phyloP scores from a whole-genome alignment of 2,113 vertebrate species.

The Tylochromis polylepis region DNA sequence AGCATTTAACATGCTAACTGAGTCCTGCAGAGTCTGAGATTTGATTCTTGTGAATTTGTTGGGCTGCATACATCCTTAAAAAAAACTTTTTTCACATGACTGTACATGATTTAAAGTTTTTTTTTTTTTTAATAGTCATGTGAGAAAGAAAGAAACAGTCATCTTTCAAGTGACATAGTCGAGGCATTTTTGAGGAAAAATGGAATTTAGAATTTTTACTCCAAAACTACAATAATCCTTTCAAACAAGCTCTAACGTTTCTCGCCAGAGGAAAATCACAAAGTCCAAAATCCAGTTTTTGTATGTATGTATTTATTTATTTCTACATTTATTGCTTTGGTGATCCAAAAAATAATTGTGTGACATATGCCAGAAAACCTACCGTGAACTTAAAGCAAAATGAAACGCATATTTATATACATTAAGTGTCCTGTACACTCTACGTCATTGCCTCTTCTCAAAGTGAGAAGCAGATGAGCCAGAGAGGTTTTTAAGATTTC shows the following conservation, averaged over 20 bases:
- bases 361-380: too few species aligned
- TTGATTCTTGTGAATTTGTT: not conserved
- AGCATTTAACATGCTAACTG: not conserved
- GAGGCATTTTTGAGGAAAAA: not conserved
- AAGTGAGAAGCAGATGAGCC: not conserved
- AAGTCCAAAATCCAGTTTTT: too few species aligned
- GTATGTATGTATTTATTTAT: too few species aligned
- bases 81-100: not conserved
- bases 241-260: not conserved
- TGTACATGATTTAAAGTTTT: not conserved
- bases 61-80: accelerated
- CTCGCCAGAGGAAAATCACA: not conserved
- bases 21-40: not conserved
- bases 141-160: not conserved
- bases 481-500: slow-evolving; percentile 22
- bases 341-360: too few species aligned
- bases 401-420: too few species aligned
- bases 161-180: not conserved
- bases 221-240: not conserved
- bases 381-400: too few species aligned
- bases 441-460: not conserved
- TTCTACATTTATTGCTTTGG: too few species aligned
- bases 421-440: not conserved
- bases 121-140: accelerated
- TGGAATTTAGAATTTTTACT: not conserved